Percentiles rank a stretch among this genome's conserved stretches.
phyloP scores from a whole-genome alignment of 2,113 vertebrate species.

The Carassius carassius region DNA sequence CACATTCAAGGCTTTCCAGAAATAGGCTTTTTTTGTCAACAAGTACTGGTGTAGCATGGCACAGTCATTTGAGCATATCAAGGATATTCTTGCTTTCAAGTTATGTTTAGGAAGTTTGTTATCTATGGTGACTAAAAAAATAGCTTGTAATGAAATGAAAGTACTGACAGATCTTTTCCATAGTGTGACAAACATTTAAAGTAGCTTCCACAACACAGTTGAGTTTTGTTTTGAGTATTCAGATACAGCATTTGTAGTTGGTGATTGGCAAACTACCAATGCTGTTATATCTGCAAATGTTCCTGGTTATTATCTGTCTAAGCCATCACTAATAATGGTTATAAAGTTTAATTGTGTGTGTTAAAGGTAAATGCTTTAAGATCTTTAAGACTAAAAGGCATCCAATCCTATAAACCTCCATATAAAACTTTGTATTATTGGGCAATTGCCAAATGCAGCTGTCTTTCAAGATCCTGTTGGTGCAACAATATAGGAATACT shows the following conservation, averaged over 20 bases:
- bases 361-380: background rate
- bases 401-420: background rate
- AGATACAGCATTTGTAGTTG: background rate
- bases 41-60: background rate
- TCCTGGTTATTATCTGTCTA: background rate
- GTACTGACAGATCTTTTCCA: background rate
- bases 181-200: background rate
- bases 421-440: background rate
- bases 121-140: background rate
- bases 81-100: background rate
- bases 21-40: background rate
- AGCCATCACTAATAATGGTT: background rate
- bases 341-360: slow-evolving; percentile 24
- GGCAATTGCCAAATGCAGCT: background rate
- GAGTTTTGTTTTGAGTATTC: background rate
- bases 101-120: background rate
- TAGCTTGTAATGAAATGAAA: background rate
- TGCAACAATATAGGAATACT: background rate
- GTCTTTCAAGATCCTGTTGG: background rate
- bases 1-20: background rate
- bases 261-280: background rate
- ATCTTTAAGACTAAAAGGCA: background rate
- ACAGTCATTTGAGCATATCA: background rate
- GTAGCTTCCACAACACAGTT: background rate
- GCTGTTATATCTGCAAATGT: background rate